Evolutionary conservation across 2,888 invertebrate species (phyloP), one percentile per base, ranked within the genome.

Genomic region (Eudemis profundana): DNA sequence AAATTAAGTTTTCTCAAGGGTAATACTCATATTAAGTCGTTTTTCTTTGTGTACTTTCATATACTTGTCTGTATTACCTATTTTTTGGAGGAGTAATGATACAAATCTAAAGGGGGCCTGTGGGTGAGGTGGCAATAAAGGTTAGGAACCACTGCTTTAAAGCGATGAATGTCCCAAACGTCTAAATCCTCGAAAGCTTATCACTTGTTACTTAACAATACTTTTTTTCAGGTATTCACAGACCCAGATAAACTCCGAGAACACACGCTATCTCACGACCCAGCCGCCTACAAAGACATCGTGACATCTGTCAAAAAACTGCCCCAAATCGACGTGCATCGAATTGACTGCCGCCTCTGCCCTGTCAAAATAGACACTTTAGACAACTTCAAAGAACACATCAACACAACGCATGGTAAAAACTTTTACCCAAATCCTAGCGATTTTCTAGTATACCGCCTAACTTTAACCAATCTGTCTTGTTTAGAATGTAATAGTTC

Each of bases 311-410:
- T 78, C 38, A 86, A 84, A 60, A 85, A 85, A 56, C 68, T 83
- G 19, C 69, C 84, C 0, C 79, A 87, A 74, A 74, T 90, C 2
- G 90, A 90, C 68, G 77, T 86, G 2, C 67, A 70, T 0, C 71
- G 81, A 66, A 82, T 91, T 40, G 90, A 91, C 67, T 91, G 90
- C 53, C 72, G 90, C 40, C 68, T 89, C 2, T 90, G 90, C 57
- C 64, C 80, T 0, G 74, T 77, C 23, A 77, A 67, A 36, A 84
- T 89, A 49, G 73, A 78, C 33, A 74, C 72, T 14, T 64, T 90
- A 0, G 83, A 85, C 12, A 65, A 63, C 0, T 82, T 90, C 1
- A 84, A 85, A 56, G 38, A 69, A 0, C 90, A 90, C 67, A 70
- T 89, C 12, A 72, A 77, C 27, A 75, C 23, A 0, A 61, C 61